phyloP scores from a whole-genome alignment of 1,140 invertebrate species.

The Drosophila oshimai region DNA sequence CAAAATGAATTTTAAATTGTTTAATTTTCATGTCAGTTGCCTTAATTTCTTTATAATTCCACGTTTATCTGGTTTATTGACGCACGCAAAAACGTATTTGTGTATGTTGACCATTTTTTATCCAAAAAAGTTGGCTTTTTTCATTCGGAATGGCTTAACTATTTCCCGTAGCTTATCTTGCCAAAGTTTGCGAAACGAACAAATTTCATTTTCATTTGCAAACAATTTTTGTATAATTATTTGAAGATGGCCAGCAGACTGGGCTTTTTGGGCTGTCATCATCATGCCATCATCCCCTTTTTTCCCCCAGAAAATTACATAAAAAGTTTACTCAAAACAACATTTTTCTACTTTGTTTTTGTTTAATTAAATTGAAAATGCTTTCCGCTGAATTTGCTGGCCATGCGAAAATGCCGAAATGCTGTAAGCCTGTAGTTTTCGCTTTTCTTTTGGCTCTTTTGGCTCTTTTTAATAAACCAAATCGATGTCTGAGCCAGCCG shows the following conservation, averaged over 20 bases:
- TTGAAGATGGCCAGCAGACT: conserved; percentile 42
- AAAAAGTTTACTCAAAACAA: conserved; percentile 24
- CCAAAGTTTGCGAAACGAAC: conserved; percentile 26
- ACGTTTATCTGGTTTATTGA: conserved; percentile 13
- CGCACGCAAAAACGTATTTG: not conserved
- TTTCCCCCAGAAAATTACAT: not conserved
- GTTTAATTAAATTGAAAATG: conserved; percentile 79
- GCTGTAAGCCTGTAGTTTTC: conserved; percentile 8
- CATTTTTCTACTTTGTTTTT: conserved; percentile 43
- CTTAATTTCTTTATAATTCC: not conserved
- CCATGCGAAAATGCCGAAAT: conserved; percentile 18
- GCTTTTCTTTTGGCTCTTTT: not conserved
- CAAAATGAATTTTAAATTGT: conserved; percentile 8
- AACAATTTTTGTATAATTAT: conserved; percentile 72
- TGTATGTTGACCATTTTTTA: conserved; percentile 9
- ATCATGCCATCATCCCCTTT: conserved; percentile 31
- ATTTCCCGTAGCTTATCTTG: conserved; percentile 29
- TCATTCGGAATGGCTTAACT: conserved; percentile 19
- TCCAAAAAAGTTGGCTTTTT: not conserved
- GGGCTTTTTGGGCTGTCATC: conserved; percentile 43
- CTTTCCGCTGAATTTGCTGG: conserved; percentile 58
- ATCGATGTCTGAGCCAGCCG: conserved; percentile 54
- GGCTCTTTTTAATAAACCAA: conserved; percentile 71
- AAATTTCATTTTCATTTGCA: conserved; percentile 61
- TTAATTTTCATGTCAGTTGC: not conserved